Percentiles rank a stretch among this genome's conserved stretches.
Conservation (phyloP, 2,888 invertebrate species). For the Agrotis segetum region DNA sequence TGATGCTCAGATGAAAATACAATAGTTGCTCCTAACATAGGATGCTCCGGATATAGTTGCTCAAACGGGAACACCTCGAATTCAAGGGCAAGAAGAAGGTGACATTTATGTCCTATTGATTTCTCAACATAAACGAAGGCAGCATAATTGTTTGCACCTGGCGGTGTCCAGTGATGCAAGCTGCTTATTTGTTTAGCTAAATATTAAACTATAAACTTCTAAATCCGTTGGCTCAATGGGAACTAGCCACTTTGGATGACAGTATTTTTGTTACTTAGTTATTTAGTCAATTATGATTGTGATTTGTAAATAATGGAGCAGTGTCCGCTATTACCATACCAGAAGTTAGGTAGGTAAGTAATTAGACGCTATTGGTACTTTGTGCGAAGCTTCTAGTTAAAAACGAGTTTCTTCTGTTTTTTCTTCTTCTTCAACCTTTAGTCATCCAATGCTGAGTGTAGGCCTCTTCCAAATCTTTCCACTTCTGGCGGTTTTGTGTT, state of each 20-base stretch:
- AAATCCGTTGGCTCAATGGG: conserved; percentile 29
- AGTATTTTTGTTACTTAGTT: conserved; percentile 9
- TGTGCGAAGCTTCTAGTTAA: neutral
- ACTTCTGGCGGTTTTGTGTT: too few relatives aligned
- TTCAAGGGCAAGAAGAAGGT: neutral
- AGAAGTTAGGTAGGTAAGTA: neutral
- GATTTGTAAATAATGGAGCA: conserved; percentile 19
- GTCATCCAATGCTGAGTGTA: too few relatives aligned
- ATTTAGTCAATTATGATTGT: conserved; percentile 13
- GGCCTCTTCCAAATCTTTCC: too few relatives aligned
- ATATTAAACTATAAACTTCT: conserved; percentile 7
- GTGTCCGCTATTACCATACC: conserved; percentile 20
- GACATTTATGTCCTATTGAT: conserved; percentile 4
- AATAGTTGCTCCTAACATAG: too few relatives aligned
- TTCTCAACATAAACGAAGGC: conserved; percentile 2
- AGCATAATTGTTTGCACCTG: conserved; percentile 1
- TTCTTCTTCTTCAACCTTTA: too few relatives aligned
- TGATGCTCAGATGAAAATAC: too few relatives aligned
- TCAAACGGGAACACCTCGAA: neutral
- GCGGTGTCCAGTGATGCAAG: conserved; percentile 15
- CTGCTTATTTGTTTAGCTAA: conserved; percentile 19
- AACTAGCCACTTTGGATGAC: conserved; percentile 26
- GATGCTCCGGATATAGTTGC: too few relatives aligned
- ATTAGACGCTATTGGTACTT: neutral
- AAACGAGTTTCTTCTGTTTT: too few relatives aligned